phyloP scores from a whole-genome alignment of 2,797 vertebrate species.

The Chaetophractus vellerosus region DNA sequence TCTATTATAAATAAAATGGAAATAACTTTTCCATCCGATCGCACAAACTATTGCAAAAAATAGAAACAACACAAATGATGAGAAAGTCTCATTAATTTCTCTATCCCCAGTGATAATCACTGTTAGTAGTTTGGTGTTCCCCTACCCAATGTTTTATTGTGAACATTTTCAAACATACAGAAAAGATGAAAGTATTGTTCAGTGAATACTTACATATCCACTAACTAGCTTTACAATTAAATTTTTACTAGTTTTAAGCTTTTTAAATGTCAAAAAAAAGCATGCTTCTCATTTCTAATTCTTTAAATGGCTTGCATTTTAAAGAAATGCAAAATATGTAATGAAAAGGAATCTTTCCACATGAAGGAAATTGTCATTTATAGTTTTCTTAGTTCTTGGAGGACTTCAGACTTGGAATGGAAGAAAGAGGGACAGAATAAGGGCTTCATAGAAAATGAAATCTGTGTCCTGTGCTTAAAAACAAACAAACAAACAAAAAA shows the following conservation, averaged over 20 bases:
- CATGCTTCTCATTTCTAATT: not conserved
- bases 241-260: not conserved
- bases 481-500: not conserved
- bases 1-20: constrained; percentile 7
- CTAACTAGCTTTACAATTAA: not conserved
- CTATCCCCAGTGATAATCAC: not conserved
- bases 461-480: not conserved
- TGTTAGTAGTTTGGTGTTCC: not conserved
- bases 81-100: not conserved
- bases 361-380: constrained; percentile 32
- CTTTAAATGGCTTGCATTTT: constrained; percentile 41
- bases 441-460: not conserved
- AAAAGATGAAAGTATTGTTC: not conserved
- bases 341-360: constrained; percentile 33
- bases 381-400: constrained; percentile 25
- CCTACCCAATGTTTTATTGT: not conserved
- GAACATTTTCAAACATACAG: not conserved
- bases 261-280: not conserved
- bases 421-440: not conserved
- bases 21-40: constrained; percentile 17
- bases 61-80: not conserved
- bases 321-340: not conserved
- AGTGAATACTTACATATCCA: not conserved
- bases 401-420: not conserved
- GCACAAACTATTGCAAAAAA: not conserved